Conservation (phyloP, 2,888 invertebrate species). For the Noctua fimbriata region DNA sequence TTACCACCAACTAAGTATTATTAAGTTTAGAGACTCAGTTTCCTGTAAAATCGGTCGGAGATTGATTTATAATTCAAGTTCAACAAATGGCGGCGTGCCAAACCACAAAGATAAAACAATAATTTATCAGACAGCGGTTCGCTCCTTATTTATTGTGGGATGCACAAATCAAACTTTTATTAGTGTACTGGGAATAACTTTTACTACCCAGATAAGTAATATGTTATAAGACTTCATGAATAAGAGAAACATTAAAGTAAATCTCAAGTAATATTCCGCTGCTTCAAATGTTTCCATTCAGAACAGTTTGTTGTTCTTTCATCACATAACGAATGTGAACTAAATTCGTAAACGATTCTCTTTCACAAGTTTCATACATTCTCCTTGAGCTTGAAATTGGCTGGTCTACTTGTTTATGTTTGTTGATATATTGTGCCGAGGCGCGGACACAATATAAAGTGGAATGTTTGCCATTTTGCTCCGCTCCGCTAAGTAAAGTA, state of each 20-base stretch:
- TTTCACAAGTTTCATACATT: constrained; percentile 13
- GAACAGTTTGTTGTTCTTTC: constrained; percentile 1
- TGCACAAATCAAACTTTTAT: constrained; percentile 42
- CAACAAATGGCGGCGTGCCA: constrained; percentile 35
- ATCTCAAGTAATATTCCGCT: neutral
- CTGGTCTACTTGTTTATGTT: constrained; percentile 19
- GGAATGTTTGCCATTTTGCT: constrained; percentile 5
- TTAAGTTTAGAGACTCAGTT: constrained; percentile 3
- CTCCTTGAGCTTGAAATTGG: constrained; percentile 12
- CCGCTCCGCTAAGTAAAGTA: neutral
- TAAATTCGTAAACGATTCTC: constrained; percentile 14
- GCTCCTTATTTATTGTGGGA: constrained; percentile 30
- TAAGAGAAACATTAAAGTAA: neutral
- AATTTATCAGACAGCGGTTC: constrained; percentile 34
- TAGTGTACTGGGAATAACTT: constrained; percentile 12
- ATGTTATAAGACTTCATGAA: neutral
- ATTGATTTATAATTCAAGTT: constrained; percentile 43
- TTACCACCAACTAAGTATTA: neutral
- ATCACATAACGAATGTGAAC: constrained; percentile 11
- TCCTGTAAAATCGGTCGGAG: constrained; percentile 4
- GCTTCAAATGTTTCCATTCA: constrained; percentile 4
- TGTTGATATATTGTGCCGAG: constrained; percentile 25
- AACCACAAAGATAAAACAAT: constrained; percentile 39
- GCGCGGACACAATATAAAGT: constrained; percentile 11
- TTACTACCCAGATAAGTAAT: neutral